Percentiles rank a stretch among this genome's conserved stretches.
phyloP scores from a whole-genome alignment of 2,113 vertebrate genomes.

The Morone saxatilis region DNA sequence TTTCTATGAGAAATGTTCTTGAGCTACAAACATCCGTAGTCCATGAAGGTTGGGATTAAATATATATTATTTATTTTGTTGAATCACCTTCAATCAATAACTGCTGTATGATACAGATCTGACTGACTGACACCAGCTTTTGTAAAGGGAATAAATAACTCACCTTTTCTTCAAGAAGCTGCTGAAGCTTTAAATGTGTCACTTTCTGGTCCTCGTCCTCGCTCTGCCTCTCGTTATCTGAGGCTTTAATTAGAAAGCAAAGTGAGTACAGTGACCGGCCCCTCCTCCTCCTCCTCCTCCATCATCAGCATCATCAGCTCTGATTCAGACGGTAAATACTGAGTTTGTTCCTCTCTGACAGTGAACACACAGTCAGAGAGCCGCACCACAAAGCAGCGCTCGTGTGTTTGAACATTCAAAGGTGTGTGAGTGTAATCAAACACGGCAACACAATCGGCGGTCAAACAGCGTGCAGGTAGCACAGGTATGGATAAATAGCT shows the following conservation, averaged over 20 bases:
- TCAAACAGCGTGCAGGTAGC: constrained; percentile 15
- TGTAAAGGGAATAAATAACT: neutral
- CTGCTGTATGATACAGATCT: neutral
- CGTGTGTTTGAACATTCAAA: neutral
- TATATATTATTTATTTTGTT: too few species aligned
- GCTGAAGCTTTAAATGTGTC: neutral
- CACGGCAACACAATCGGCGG: neutral
- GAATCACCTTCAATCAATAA: neutral
- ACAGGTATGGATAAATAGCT: constrained; percentile 33
- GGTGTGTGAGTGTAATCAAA: constrained; percentile 7
- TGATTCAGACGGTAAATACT: constrained; percentile 11
- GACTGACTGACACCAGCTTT: neutral
- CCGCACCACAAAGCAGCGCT: neutral
- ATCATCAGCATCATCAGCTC: constrained; percentile 33
- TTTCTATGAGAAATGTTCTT: neutral
- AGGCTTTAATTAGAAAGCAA: constrained; percentile 39
- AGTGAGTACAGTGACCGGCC: constrained; percentile 2
- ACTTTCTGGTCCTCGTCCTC: neutral
- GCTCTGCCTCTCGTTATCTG: constrained; percentile 2
- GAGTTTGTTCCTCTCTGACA: neutral
- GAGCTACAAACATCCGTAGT: neutral
- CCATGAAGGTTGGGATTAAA: neutral
- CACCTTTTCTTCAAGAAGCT: constrained; percentile 36
- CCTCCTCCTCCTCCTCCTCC: constrained; percentile 39
- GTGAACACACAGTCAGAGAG: constrained; percentile 9